phyloP scores from a whole-genome alignment of 2,113 vertebrate species.

The Tachysurus vachellii region DNA sequence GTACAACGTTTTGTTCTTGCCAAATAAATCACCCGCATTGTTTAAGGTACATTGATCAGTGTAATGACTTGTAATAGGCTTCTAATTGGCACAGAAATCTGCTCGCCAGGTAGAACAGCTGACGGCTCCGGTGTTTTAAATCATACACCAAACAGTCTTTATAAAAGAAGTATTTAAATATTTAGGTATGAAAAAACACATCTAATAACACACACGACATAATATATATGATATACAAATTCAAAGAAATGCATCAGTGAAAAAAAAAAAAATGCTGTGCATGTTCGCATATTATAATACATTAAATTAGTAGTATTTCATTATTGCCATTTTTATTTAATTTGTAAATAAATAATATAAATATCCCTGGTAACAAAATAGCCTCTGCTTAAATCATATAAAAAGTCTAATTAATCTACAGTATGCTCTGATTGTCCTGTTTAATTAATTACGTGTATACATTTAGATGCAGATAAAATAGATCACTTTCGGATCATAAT shows the following conservation, averaged over 20 bases:
- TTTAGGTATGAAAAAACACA: background rate
- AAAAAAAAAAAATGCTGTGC: background rate
- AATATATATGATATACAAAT: background rate
- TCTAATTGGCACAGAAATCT: constrained; percentile 92
- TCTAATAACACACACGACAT: background rate
- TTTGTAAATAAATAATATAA: too few relatives aligned
- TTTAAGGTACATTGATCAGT: constrained; percentile 99
- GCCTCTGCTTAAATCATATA: background rate
- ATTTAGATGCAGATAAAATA: background rate
- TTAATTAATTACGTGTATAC: background rate
- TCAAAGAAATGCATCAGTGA: background rate
- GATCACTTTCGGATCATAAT: background rate
- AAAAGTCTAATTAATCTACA: background rate
- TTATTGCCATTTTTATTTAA: background rate
- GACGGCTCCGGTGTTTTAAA: constrained; percentile 66
- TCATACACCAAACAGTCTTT: constrained; percentile 6
- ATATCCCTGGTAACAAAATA: background rate
- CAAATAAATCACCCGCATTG: constrained; percentile 96
- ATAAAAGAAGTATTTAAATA: background rate
- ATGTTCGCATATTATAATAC: background rate
- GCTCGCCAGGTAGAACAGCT: constrained; percentile 74
- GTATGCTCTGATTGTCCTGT: background rate
- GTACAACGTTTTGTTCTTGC: constrained; percentile 81
- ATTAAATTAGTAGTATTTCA: background rate
- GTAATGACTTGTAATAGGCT: constrained; percentile 97